A percentile compares a stretch with the other conserved stretches of the same genome.
phyloP scores from a whole-genome alignment of 2,797 vertebrate species.

The Sebastiscus albofasciatus region DNA sequence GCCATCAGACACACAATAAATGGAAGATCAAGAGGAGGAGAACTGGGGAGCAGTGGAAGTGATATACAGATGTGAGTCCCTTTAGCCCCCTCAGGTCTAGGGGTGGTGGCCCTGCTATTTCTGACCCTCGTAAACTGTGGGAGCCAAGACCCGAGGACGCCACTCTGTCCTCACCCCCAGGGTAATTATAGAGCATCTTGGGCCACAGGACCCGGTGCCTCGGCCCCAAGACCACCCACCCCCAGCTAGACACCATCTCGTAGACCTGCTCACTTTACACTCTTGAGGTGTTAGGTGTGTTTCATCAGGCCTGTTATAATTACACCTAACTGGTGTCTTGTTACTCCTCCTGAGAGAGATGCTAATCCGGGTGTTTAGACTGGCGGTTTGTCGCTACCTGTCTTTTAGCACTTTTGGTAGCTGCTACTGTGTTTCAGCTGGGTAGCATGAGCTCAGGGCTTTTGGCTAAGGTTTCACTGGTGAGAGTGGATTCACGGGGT shows the following conservation, averaged over 20 bases:
- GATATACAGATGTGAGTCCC: conserved; percentile 63
- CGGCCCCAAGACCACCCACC: conserved; percentile 59
- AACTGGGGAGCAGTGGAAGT: conserved; percentile 6
- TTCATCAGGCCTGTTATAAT: conserved; percentile 55
- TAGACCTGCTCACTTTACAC: conserved; percentile 46
- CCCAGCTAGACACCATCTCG: conserved; percentile 38
- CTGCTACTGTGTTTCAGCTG: conserved; percentile 38
- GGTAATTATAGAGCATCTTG: conserved; percentile 83
- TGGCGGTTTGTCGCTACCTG: conserved; percentile 56
- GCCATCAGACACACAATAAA: not conserved
- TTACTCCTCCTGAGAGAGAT: conserved; percentile 47
- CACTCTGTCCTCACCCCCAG: conserved; percentile 80
- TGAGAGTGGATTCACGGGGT: conserved; percentile 28
- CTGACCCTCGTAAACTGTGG: conserved; percentile 78
- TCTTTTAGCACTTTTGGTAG: conserved; percentile 51
- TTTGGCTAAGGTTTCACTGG: conserved; percentile 51
- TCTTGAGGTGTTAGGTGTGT: conserved; percentile 38
- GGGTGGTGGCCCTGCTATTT: conserved; percentile 74
- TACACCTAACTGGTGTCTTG: conserved; percentile 50
- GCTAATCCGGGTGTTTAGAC: conserved; percentile 58
- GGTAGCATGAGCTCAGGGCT: conserved; percentile 33
- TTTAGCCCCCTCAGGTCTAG: conserved; percentile 43
- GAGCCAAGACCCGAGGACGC: conserved; percentile 83
- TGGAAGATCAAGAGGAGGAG: not conserved
- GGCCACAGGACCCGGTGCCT: conserved; percentile 50